Base-by-base conservation (phyloP, 2,797 vertebrate species). In the Brachymystax lenok region DNA sequence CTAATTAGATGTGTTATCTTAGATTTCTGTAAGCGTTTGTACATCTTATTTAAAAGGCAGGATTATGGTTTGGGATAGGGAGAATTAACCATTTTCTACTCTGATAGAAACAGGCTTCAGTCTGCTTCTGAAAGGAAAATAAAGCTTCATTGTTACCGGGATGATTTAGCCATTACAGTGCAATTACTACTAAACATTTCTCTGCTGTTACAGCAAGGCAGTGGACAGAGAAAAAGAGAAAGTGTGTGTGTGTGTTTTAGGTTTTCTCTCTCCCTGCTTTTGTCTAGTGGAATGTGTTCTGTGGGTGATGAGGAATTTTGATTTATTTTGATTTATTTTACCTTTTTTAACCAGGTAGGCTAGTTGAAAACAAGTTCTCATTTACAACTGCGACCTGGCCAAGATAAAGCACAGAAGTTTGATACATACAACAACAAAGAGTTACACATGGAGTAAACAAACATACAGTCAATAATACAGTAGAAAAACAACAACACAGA, bases 131-230 rank as follows among this genome's bases (percentile, higher is more conserved):
- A 89, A 86, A 87, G 81, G 87, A 87, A 83, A 87, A 80, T 78
- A 75, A 77, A 85, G 82, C 79, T 75, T 85, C 79, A 88, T 93
- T 94, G 91, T 93, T 89, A 90, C 88, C 74, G 59, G 81, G 87
- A 79, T 91, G 90, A 90, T 92, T 91, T 88, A 86, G 86, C 90
- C 89, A 91, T 91, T 90, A 89, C 83, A 89, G 85, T 86, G 77
- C 88, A 88, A 92, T 92, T 90, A 91, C 80, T 40, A 87, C 88
- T 87, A 85, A 87, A 89, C 91, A 88, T 85, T 93, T 92, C 88
- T 91, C 87, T 56, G 80, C 82, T 85, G 77, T 75, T 85, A 88
- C 88, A 90, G 87, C 87, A 88, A 85, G 84, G 85, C 84, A 90
- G 87, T 83, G 87, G 84, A 85, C 83, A 85, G 85, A 84, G 85